A percentile compares a stretch with the other conserved stretches of the same genome.
Conservation (phyloP, 1,140 invertebrate genomes). For the Bemisia tabaci region DNA sequence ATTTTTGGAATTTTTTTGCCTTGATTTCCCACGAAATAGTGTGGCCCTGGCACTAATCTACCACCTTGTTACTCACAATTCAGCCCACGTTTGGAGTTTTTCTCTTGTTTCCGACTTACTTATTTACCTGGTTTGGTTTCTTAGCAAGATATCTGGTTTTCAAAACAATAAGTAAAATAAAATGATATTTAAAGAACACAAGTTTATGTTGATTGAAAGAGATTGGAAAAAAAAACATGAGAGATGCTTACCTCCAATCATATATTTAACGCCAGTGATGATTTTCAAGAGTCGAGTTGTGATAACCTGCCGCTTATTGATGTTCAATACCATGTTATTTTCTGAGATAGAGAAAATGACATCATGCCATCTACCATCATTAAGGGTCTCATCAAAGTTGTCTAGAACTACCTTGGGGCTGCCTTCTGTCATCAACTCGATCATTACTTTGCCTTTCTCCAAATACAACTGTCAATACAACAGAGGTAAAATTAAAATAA, state of each 20-base stretch:
- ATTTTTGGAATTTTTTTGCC: no score
- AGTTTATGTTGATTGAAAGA: no score
- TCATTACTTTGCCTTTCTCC: slow-evolving; percentile 66
- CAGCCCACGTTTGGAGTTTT: no score
- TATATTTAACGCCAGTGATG: slow-evolving; percentile 57
- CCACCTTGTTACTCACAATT: no score
- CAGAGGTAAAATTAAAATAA: slow-evolving; percentile 10
- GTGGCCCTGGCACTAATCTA: no score
- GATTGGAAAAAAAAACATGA: no score
- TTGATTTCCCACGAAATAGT: no score
- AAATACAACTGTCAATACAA: slow-evolving; percentile 46
- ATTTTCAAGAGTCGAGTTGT: slow-evolving; percentile 61
- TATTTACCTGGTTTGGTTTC: no score
- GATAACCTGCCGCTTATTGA: slow-evolving; percentile 66
- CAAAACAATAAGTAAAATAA: no score
- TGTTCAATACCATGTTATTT: slow-evolving; percentile 53
- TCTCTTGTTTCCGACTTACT: no score
- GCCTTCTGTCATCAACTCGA: slow-evolving; percentile 53
- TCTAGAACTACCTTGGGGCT: slow-evolving; percentile 54
- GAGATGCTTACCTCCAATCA: slow-evolving; percentile 46
- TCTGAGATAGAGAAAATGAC: slow-evolving; percentile 55
- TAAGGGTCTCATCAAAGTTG: slow-evolving; percentile 70
- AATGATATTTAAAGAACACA: no score
- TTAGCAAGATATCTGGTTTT: no score
- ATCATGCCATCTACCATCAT: slow-evolving; percentile 82